These are phyloP conservation scores for Caenorhabditis latens DNA, from an alignment of 1,140 invertebrate genomes.

Conservation along the genomic window DNA sequence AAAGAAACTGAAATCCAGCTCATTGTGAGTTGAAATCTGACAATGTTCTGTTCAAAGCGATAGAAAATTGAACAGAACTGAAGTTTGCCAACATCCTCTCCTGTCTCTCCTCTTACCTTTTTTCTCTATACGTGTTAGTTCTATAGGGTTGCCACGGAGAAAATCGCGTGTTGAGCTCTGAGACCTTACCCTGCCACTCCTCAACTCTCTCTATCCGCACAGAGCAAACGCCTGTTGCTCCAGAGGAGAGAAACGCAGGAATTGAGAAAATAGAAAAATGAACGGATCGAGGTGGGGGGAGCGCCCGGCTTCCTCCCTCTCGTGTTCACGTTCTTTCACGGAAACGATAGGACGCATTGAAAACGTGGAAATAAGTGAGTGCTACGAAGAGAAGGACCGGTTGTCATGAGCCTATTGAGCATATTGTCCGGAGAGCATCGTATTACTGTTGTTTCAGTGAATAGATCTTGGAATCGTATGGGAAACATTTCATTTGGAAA, in stretches of 20 bases:
- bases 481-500: too few species aligned
- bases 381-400: not conserved
- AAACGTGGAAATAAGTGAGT: not conserved
- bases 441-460: too few species aligned
- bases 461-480: too few species aligned
- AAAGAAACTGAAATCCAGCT: too few species aligned
- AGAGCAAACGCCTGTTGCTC: not conserved
- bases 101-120: not conserved
- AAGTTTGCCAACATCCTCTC: not conserved
- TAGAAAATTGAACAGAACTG: too few species aligned
- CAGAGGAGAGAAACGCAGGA: not conserved
- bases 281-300: not conserved
- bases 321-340: not conserved
- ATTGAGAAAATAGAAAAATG: not conserved
- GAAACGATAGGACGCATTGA: not conserved
- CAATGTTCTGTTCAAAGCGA: too few species aligned
- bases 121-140: too few species aligned
- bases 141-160: not conserved
- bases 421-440: too few species aligned
- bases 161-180: not conserved
- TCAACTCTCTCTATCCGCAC: not conserved
- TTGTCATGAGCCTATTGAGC: not conserved
- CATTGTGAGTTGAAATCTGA: too few species aligned
- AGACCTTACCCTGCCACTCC: not conserved
- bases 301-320: not conserved